Evolutionary conservation across 2,888 invertebrate species (phyloP).

Genomic region (Leptothorax acervorum): DNA sequence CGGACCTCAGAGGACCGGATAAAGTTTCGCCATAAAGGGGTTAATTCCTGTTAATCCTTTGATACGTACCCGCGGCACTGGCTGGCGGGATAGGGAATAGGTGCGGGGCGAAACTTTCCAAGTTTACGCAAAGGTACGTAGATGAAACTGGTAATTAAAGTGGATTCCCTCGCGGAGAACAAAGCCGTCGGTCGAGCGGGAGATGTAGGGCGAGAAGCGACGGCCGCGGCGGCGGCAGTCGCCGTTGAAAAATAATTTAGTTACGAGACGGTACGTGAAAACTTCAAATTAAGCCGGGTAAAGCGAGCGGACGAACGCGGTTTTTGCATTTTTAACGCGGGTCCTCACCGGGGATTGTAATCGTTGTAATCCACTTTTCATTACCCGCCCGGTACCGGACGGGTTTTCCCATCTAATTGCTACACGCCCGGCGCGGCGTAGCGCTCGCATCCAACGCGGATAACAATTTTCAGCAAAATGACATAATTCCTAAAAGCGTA

Average conservation of each 20-base stretch:
- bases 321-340: conserved; percentile 54
- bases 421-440: conserved; percentile 31
- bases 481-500: conserved; percentile 19
- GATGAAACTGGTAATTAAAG: conserved; percentile 63
- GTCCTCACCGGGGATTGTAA: conserved; percentile 44
- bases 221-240: conserved; percentile 28
- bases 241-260: conserved; percentile 53
- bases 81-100: conserved; percentile 38
- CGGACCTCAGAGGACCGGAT: conserved; percentile 57
- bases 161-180: conserved; percentile 55
- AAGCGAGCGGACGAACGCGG: conserved; percentile 42
- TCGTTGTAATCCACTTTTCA: conserved; percentile 55
- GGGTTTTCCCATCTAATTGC: conserved; percentile 50
- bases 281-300: conserved; percentile 52
- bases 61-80: conserved; percentile 52
- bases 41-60: conserved; percentile 66
- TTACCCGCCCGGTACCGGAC: conserved; percentile 39
- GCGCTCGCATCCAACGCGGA: conserved; percentile 19
- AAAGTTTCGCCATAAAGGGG: conserved; percentile 61
- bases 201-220: conserved; percentile 45
- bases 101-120: conserved; percentile 55
- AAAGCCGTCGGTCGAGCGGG: conserved; percentile 44
- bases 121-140: conserved; percentile 61
- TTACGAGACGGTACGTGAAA: conserved; percentile 53
- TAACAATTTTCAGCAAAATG: conserved; percentile 30